Evolutionary conservation across 2,888 invertebrate species (phyloP).

Genomic region (Napeogenes sylphis): DNA sequence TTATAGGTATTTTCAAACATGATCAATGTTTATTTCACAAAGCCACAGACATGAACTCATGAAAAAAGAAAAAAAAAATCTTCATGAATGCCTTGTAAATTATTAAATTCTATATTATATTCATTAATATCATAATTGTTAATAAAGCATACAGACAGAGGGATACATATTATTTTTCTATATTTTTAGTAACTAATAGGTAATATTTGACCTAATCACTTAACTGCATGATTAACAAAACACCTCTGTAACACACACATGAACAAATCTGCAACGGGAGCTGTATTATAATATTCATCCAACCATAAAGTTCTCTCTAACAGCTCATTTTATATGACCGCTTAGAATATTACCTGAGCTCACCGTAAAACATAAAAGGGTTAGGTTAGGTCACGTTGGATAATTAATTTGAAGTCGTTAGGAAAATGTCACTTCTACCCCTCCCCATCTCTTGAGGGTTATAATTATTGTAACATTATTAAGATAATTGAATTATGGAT

Average conservation of each 20-base stretch:
- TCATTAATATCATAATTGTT: no score
- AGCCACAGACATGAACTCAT: no score
- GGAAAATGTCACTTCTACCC: constrained; percentile 28
- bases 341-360: constrained; percentile 19
- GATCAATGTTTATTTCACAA: no score
- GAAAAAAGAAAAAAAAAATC: no score
- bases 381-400: constrained; percentile 36
- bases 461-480: constrained; percentile 19
- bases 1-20: no score
- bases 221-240: no score
- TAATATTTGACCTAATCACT: no score
- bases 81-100: no score
- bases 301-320: constrained; percentile 16
- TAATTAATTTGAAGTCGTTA: constrained; percentile 37
- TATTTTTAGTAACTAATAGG: no score
- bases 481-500: constrained; percentile 11
- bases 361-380: constrained; percentile 32
- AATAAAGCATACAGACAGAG: no score
- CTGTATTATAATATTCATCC: constrained; percentile 13
- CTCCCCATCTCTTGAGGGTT: constrained; percentile 21
- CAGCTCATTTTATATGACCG: constrained; percentile 21
- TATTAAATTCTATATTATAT: no score
- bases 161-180: no score
- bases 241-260: neutral
- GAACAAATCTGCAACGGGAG: constrained; percentile 2